Conservation (phyloP, 2,797 vertebrate species). For the Typhlichthys eigenmanni region DNA sequence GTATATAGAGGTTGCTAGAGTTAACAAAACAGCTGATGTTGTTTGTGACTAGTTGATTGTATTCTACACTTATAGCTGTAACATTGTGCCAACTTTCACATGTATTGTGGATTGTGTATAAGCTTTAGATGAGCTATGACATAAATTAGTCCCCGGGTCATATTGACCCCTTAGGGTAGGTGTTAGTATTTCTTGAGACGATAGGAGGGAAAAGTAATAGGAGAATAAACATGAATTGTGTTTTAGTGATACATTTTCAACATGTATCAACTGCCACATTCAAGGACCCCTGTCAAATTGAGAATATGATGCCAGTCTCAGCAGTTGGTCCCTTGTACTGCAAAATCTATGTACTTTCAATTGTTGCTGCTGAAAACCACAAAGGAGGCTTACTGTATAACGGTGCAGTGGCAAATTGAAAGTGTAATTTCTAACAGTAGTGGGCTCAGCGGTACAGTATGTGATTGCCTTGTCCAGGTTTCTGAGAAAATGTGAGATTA, state of each 20-base stretch:
- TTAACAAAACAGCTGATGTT: too few species aligned
- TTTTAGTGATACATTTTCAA: slow-evolving; percentile 15
- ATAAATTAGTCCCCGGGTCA: too few species aligned
- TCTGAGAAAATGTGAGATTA: slow-evolving; percentile 72
- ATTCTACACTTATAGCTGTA: too few species aligned
- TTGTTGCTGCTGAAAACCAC: slow-evolving; percentile 65
- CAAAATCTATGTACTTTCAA: slow-evolving; percentile 70
- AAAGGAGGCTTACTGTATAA: slow-evolving; percentile 54
- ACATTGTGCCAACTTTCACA: too few species aligned
- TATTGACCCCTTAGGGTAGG: too few species aligned
- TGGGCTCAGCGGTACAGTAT: slow-evolving; percentile 66
- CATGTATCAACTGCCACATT: slow-evolving; percentile 14
- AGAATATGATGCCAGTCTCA: slow-evolving; percentile 30
- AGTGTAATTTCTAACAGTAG: slow-evolving; percentile 79
- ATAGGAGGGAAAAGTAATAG: neutral
- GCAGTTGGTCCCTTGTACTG: slow-evolving; percentile 35
- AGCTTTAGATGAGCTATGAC: too few species aligned
- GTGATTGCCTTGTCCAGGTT: slow-evolving; percentile 71
- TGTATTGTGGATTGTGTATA: too few species aligned
- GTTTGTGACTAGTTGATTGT: too few species aligned
- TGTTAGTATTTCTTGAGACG: too few species aligned
- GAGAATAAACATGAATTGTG: neutral
- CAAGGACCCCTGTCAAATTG: slow-evolving; percentile 24
- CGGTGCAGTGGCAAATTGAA: slow-evolving; percentile 72
- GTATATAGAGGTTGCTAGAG: too few species aligned